Percentiles rank a stretch among this genome's conserved stretches.
Conservation (phyloP, 2,797 vertebrate genomes). For the Gobionotothen gibberifrons region DNA sequence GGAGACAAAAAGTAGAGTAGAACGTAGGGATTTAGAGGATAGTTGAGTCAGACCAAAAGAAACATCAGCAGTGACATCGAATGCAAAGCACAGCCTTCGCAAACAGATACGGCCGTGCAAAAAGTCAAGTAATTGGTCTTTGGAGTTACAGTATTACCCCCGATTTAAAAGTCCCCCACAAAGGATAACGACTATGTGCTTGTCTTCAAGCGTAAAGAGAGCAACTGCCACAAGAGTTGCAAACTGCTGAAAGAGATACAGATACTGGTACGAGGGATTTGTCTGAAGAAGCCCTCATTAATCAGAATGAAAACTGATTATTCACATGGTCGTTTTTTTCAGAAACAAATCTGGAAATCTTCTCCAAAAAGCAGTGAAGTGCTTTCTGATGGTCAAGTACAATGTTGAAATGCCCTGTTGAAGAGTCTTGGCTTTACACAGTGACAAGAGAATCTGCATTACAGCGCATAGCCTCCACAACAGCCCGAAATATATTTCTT, state of each 20-base stretch:
- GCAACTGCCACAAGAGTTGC: conserved; percentile 1
- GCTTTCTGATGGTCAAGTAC: conserved; percentile 17
- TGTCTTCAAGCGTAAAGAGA: conserved; percentile 20
- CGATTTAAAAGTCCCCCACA: conserved; percentile 19
- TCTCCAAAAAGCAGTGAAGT: conserved; percentile 7
- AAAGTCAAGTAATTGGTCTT: conserved; percentile 52
- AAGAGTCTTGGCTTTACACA: conserved; percentile 29
- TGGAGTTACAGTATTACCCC: conserved; percentile 53
- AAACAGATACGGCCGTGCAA: conserved; percentile 45
- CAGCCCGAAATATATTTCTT: conserved; percentile 1
- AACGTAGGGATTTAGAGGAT: conserved; percentile 33
- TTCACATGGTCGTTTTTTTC: neutral
- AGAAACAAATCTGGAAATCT: conserved; percentile 3
- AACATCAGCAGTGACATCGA: conserved; percentile 55
- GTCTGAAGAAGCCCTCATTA: conserved; percentile 1
- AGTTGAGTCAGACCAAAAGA: conserved; percentile 32
- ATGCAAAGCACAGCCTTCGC: conserved; percentile 47
- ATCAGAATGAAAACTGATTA: conserved; percentile 2
- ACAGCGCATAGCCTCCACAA: conserved; percentile 21
- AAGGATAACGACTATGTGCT: conserved; percentile 9
- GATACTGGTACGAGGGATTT: neutral
- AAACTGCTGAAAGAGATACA: conserved; percentile 13
- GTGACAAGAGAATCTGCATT: conserved; percentile 1
- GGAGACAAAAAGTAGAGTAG: conserved; percentile 56
- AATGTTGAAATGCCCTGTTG: conserved; percentile 12